phyloP scores from a whole-genome alignment of 2,797 vertebrate genomes.

The Mormyrus hasselquistii region DNA sequence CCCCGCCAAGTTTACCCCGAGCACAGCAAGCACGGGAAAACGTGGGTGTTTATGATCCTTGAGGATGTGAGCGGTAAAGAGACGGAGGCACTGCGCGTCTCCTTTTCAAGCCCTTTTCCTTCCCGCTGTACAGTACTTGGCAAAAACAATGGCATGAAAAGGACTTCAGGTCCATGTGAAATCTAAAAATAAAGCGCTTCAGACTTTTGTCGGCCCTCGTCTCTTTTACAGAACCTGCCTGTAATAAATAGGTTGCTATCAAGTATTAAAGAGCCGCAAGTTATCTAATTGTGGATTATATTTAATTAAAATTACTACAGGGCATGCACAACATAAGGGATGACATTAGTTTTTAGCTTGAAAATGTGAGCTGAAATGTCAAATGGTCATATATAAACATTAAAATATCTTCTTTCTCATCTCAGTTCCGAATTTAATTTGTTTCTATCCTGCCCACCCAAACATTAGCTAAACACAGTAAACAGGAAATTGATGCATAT shows the following conservation, averaged over 20 bases:
- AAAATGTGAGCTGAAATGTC: background rate
- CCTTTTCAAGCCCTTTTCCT: background rate
- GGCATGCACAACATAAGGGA: background rate
- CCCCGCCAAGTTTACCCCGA: background rate
- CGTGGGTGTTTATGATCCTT: constrained; percentile 29
- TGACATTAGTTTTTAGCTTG: background rate
- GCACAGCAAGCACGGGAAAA: constrained; percentile 24
- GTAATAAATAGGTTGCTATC: background rate
- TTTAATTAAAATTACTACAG: background rate
- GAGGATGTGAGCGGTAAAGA: constrained; percentile 32
- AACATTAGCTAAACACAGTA: background rate
- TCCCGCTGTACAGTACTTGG: background rate
- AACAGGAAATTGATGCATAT: background rate
- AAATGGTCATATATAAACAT: background rate
- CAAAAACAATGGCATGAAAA: constrained; percentile 11
- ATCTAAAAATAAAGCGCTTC: constrained; percentile 3
- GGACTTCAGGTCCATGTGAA: background rate
- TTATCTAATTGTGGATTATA: background rate
- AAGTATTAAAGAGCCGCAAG: background rate
- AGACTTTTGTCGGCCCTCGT: background rate
- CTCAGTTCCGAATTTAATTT: background rate
- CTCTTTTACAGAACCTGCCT: background rate
- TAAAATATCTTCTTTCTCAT: background rate
- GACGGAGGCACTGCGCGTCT: background rate
- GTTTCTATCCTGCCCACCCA: background rate